Conservation (phyloP, 1,140 invertebrate genomes). For the Dendrolimus kikuchii region DNA sequence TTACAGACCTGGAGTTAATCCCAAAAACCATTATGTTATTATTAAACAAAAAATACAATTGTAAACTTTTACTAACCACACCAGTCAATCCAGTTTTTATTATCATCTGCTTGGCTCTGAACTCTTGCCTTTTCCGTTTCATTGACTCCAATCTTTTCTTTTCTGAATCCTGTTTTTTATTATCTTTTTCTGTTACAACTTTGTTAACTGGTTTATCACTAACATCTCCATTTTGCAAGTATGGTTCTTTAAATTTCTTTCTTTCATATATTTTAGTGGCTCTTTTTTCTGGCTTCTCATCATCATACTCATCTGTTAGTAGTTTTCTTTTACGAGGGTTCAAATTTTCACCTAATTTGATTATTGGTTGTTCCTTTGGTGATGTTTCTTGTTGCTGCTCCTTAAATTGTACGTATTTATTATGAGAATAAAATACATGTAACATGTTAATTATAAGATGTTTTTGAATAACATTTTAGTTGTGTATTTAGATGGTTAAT, state of each 20-base stretch:
- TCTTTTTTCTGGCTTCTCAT: slow-evolving; percentile 2
- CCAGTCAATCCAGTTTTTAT: slow-evolving; percentile 72
- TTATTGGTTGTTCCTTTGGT: slow-evolving; percentile 22
- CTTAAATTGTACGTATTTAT: slow-evolving; percentile 6
- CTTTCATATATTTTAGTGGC: slow-evolving; percentile 2
- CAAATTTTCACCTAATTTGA: slow-evolving; percentile 30
- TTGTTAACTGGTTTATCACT: neutral
- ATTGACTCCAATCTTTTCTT: slow-evolving; percentile 74
- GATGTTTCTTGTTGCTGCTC: slow-evolving; percentile 13
- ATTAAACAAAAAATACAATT: too few species aligned
- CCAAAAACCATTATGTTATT: too few species aligned
- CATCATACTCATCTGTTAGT: neutral
- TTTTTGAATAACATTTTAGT: too few species aligned
- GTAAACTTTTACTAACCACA: slow-evolving; percentile 63
- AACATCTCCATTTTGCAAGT: slow-evolving; percentile 1
- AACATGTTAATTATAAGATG: too few species aligned
- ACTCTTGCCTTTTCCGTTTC: slow-evolving; percentile 70
- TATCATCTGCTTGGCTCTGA: slow-evolving; percentile 72
- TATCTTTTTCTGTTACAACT: slow-evolving; percentile 20
- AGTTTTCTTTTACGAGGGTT: slow-evolving; percentile 37
- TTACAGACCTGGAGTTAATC: too few species aligned
- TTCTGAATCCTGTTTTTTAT: slow-evolving; percentile 63
- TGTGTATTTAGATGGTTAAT: too few species aligned
- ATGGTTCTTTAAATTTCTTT: slow-evolving; percentile 3
- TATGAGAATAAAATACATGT: slow-evolving; percentile 3